A percentile compares a stretch with the other conserved stretches of the same genome.
Evolutionary conservation across 2,113 vertebrate species (phyloP).

Genomic region (Chaenocephalus aceratus): DNA sequence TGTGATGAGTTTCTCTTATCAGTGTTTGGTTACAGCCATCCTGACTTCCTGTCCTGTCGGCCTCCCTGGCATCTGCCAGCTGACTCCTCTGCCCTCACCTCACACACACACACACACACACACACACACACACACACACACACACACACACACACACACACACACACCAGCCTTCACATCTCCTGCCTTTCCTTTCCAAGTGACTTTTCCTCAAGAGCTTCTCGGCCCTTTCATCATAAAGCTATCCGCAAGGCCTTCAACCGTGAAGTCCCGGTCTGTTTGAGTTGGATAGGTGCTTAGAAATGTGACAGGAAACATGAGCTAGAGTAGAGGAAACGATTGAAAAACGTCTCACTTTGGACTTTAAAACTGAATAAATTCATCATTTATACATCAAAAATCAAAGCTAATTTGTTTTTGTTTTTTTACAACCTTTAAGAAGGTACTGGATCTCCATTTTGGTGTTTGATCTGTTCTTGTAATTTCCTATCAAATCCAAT

Average conservation of each 20-base stretch:
- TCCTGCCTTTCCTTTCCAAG: constrained; percentile 61
- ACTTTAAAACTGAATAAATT: neutral
- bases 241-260: constrained; percentile 34
- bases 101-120: constrained; percentile 39
- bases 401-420: neutral
- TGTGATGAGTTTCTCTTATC: constrained; percentile 80
- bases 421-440: neutral
- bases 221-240: constrained; percentile 13
- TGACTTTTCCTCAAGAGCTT: constrained; percentile 56
- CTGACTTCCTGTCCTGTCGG: constrained; percentile 79
- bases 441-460: neutral
- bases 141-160: constrained; percentile 44
- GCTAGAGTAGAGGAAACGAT: neutral
- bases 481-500: neutral
- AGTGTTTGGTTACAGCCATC: constrained; percentile 78
- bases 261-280: constrained; percentile 23
- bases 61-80: constrained; percentile 76
- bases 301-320: constrained; percentile 44
- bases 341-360: neutral
- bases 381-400: neutral
- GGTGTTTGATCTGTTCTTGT: neutral
- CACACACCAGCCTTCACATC: constrained; percentile 28
- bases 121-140: constrained; percentile 42
- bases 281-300: constrained; percentile 47
- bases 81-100: constrained; percentile 82